Percentiles rank a stretch among this genome's conserved stretches.
These are phyloP conservation scores for Acholoe squamosa DNA, from an alignment of 2,888 invertebrate species.

Conservation along the genomic window DNA sequence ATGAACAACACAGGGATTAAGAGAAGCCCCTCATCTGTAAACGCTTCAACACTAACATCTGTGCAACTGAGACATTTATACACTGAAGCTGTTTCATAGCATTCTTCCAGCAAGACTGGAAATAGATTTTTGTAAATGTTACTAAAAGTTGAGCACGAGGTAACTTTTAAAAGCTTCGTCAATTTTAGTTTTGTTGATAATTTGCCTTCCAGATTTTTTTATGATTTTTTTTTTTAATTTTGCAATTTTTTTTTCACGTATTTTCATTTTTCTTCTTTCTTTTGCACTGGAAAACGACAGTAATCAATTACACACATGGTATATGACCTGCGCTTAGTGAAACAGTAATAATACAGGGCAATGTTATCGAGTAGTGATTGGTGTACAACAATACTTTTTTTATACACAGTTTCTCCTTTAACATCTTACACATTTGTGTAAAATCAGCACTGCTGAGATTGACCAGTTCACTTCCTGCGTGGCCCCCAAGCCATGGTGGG, in stretches of 20 bases:
- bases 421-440: not conserved
- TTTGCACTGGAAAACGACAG: not conserved
- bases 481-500: slow-evolving; percentile 68
- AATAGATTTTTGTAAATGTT: not conserved
- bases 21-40: not conserved
- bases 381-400: slow-evolving; percentile 12
- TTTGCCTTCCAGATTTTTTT: slow-evolving; percentile 6
- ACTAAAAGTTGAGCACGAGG: slow-evolving; percentile 28
- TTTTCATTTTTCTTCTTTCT: not conserved
- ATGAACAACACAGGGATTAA: not conserved
- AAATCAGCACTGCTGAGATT: not conserved
- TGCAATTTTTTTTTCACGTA: not conserved
- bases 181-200: not conserved
- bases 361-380: not conserved
- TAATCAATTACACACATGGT: not conserved
- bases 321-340: not conserved
- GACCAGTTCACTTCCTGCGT: slow-evolving; percentile 39
- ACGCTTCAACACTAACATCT: not conserved
- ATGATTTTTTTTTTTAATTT: not conserved
- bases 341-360: not conserved
- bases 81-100: not conserved
- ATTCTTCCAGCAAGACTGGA: not conserved
- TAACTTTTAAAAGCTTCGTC: not conserved
- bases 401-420: not conserved
- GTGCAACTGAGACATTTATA: not conserved